A percentile compares a stretch with the other conserved stretches of the same genome.
These are phyloP conservation scores for Auanema sp. DNA, from an alignment of 2,888 invertebrate genomes.

Conservation along the genomic window DNA sequence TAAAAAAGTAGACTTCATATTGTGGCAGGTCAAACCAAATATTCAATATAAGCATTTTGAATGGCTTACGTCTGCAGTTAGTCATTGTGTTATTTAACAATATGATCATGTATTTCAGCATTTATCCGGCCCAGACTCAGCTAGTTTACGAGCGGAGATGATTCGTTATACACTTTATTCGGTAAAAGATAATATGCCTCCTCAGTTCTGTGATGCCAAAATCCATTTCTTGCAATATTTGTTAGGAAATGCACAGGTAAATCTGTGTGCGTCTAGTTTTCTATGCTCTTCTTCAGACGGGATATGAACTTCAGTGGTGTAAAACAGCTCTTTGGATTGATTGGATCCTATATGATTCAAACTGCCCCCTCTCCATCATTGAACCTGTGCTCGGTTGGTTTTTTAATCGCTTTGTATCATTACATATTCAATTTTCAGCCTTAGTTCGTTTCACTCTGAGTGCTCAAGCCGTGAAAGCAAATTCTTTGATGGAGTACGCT, in stretches of 20 bases:
- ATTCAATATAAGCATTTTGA: conserved; percentile 9
- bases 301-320: conserved; percentile 69
- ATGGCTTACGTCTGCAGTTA: conserved; percentile 22
- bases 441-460: conserved; percentile 14
- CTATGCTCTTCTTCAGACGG: conserved; percentile 25
- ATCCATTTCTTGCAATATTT: conserved; percentile 30
- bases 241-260: conserved; percentile 22
- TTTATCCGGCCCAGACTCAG: conserved; percentile 85
- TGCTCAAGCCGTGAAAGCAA: conserved; percentile 20
- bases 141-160: conserved; percentile 85
- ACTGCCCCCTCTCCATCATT: conserved; percentile 17
- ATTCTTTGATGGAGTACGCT: conserved; percentile 31
- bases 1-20: conserved; percentile 21
- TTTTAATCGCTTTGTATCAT: neutral
- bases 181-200: conserved; percentile 2
- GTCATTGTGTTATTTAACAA: conserved; percentile 1
- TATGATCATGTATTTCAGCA: conserved; percentile 71
- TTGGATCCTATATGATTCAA: conserved; percentile 85
- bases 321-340: conserved; percentile 89
- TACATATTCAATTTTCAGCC: conserved; percentile 3
- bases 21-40: conserved; percentile 2
- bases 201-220: conserved; percentile 20
- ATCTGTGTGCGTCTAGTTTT: neutral
- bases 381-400: conserved; percentile 16
- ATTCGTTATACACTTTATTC: conserved; percentile 77